Percentiles rank a stretch among this genome's conserved stretches.
These are phyloP conservation scores for Tholera decimalis DNA, from an alignment of 2,888 invertebrate genomes.

Conservation along the genomic window DNA sequence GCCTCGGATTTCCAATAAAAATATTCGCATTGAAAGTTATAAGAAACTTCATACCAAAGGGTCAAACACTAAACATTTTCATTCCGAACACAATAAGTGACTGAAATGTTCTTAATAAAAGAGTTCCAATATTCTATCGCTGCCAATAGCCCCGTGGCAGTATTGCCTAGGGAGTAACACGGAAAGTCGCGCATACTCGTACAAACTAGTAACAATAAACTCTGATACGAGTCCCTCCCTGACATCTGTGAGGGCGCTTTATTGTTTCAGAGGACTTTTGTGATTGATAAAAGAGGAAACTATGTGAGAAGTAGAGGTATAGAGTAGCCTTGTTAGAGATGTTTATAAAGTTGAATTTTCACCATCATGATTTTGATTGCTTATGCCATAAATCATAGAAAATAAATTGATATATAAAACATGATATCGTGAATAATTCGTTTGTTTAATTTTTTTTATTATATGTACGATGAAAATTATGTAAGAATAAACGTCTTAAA, in stretches of 20 bases:
- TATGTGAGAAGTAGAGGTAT: background rate
- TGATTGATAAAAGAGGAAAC: slow-evolving; percentile 24
- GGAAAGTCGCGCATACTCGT: slow-evolving; percentile 11
- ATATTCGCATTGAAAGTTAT: slow-evolving; percentile 1
- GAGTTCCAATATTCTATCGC: slow-evolving; percentile 11
- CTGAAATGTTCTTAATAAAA: slow-evolving; percentile 17
- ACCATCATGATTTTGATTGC: too few relatives aligned
- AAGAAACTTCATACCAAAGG: background rate
- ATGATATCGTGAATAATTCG: too few relatives aligned
- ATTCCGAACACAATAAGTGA: background rate
- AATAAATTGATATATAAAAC: too few relatives aligned
- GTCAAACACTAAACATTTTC: background rate
- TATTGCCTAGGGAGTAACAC: slow-evolving; percentile 18
- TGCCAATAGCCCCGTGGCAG: background rate
- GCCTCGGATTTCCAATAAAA: too few relatives aligned
- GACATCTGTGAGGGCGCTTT: slow-evolving; percentile 25
- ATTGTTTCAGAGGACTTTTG: slow-evolving; percentile 28
- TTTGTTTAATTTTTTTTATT: too few relatives aligned
- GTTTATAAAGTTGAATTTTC: background rate
- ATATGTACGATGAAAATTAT: too few relatives aligned
- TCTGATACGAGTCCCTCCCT: slow-evolving; percentile 19
- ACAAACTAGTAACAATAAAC: slow-evolving; percentile 33
- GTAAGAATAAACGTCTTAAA: background rate
- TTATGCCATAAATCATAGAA: too few relatives aligned
- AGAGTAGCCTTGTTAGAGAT: background rate